phyloP scores from a whole-genome alignment of 2,797 vertebrate genomes.

The Lagorchestes hirsutus region DNA sequence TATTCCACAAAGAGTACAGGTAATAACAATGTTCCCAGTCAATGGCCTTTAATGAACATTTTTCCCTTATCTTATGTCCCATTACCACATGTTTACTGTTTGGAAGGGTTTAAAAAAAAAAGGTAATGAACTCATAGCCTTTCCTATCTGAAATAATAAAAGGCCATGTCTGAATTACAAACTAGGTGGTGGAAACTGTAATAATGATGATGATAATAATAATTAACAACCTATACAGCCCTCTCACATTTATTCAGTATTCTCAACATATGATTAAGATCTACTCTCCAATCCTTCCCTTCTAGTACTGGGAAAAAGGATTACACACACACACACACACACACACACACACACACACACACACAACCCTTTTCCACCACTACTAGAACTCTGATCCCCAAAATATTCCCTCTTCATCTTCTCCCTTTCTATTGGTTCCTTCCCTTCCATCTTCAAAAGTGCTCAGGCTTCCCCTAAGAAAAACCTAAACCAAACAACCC shows the following conservation, averaged over 20 bases:
- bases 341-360: too few relatives aligned
- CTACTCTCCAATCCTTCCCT: not conserved
- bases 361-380: not conserved
- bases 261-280: not conserved
- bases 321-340: not conserved
- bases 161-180: not conserved
- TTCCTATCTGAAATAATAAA: not conserved
- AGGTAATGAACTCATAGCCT: not conserved
- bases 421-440: not conserved
- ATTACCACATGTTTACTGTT: not conserved
- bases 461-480: slow-evolving; percentile 24
- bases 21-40: too few relatives aligned
- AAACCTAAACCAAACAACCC: not conserved
- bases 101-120: not conserved
- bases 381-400: not conserved
- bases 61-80: not conserved
- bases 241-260: not conserved
- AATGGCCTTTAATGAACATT: not conserved
- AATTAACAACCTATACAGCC: not conserved
- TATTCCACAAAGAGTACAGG: not conserved
- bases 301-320: not conserved
- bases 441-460: not conserved
- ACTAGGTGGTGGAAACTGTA: not conserved
- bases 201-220: not conserved
- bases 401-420: not conserved